A percentile compares a stretch with the other conserved stretches of the same genome.
These are phyloP conservation scores for Bactericera cockerelli DNA, from an alignment of 1,140 invertebrate genomes.

Conservation along the genomic window DNA sequence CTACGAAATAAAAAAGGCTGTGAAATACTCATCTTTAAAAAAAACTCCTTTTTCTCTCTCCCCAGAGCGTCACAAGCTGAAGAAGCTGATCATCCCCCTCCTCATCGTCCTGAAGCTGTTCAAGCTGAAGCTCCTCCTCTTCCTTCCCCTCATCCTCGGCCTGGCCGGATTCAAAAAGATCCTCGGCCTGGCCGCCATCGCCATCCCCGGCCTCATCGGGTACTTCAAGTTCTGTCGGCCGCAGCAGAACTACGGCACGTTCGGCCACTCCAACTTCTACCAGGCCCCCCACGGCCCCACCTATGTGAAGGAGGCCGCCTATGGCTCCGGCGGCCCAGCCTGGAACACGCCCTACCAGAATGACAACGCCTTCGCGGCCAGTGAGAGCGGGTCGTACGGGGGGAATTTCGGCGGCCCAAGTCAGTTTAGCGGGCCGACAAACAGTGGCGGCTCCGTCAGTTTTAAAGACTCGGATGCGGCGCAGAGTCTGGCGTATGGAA, in stretches of 20 bases:
- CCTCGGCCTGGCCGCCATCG: constrained; percentile 54
- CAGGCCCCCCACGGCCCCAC: constrained; percentile 18
- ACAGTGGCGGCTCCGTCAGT: neutral
- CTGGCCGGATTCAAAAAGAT: constrained; percentile 69
- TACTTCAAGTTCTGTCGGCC: constrained; percentile 62
- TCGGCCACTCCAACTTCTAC: constrained; percentile 32
- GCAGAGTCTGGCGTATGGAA: neutral
- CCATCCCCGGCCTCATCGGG: constrained; percentile 56
- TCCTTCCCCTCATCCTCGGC: constrained; percentile 62
- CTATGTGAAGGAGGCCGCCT: neutral
- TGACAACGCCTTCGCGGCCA: neutral
- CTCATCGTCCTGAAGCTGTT: constrained; percentile 64
- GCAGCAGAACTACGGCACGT: constrained; percentile 28
- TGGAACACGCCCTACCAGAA: constrained; percentile 1
- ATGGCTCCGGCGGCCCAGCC: neutral
- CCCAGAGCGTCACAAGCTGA: constrained; percentile 55
- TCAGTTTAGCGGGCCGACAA: neutral
- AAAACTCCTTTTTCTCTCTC: too few relatives aligned
- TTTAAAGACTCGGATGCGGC: constrained; percentile 5
- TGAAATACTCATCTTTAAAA: too few relatives aligned
- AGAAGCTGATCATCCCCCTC: constrained; percentile 66
- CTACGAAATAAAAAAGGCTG: too few relatives aligned
- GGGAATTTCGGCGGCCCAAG: neutral
- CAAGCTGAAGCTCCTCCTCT: constrained; percentile 62
- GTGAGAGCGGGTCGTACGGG: neutral